A percentile compares a stretch with the other conserved stretches of the same genome.
These are phyloP conservation scores for Cephalopterus ornatus DNA, from an alignment of 2,113 vertebrate species.

Conservation along the genomic window DNA sequence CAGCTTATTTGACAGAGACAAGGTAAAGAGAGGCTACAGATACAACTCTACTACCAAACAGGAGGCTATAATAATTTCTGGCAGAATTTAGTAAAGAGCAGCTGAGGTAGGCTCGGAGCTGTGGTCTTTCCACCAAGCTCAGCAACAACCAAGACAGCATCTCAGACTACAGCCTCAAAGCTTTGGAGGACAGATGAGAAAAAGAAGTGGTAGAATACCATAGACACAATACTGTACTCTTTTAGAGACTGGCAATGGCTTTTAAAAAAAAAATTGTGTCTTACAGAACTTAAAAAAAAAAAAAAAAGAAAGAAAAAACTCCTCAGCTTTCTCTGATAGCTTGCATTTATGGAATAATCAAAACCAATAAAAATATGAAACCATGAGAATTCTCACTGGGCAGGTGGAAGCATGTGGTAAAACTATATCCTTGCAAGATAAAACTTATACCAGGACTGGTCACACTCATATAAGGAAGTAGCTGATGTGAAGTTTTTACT, in stretches of 20 bases:
- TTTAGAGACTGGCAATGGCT: neutral
- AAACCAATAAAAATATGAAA: neutral
- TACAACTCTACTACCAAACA: neutral
- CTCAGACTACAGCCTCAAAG: neutral
- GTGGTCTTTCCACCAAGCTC: neutral
- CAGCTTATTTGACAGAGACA: neutral
- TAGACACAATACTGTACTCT: neutral
- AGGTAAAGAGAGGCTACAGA: neutral
- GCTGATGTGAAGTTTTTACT: rapidly evolving
- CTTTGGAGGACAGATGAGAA: neutral
- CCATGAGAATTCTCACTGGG: neutral
- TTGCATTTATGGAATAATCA: neutral
- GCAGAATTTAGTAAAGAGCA: neutral
- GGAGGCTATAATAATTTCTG: neutral
- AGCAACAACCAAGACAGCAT: neutral
- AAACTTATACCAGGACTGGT: neutral
- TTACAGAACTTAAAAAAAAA: neutral
- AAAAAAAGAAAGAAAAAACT: neutral
- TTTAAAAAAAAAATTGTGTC: neutral
- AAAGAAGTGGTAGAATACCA: neutral
- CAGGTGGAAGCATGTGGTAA: neutral
- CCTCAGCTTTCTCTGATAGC: neutral
- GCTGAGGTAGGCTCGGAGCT: neutral
- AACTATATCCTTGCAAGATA: neutral
- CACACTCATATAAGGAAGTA: neutral